Percentiles rank a stretch among this genome's conserved stretches.
phyloP scores from a whole-genome alignment of 64 coral and sea anemone genomes.

The Acropora yongei region DNA sequence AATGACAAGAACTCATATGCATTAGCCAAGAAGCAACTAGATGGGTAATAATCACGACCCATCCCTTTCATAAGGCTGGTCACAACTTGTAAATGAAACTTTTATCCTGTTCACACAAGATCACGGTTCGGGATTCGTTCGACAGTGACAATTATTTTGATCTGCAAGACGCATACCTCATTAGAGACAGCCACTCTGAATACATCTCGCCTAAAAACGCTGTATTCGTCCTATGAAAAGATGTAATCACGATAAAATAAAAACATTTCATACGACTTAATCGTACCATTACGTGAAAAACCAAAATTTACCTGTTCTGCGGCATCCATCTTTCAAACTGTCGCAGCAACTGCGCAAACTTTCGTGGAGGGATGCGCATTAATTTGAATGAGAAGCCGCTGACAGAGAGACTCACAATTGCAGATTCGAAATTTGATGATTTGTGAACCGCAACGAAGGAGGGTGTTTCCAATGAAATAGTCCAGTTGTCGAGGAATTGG shows the following conservation, averaged over 20 bases:
- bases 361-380: conserved; percentile 12
- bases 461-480: too few species aligned
- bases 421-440: too few species aligned
- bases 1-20: too few species aligned
- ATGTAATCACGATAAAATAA: not conserved
- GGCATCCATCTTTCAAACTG: conserved; percentile 13
- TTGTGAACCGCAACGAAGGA: too few species aligned
- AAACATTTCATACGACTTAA: not conserved
- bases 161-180: not conserved
- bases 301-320: not conserved
- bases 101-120: too few species aligned
- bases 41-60: too few species aligned
- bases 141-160: not conserved
- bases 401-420: not conserved
- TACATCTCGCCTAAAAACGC: conserved; percentile 23
- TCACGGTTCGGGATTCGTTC: not conserved
- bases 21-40: too few species aligned
- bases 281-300: not conserved
- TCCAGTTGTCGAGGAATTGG: too few species aligned
- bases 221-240: conserved; percentile 1
- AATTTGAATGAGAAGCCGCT: not conserved
- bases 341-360: not conserved
- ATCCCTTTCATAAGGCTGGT: too few species aligned
- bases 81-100: too few species aligned
- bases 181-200: conserved; percentile 12